Evolutionary conservation across 2,797 vertebrate species (phyloP), one percentile per base, ranked within the genome.

Genomic region (Sebastes miniatus): DNA sequence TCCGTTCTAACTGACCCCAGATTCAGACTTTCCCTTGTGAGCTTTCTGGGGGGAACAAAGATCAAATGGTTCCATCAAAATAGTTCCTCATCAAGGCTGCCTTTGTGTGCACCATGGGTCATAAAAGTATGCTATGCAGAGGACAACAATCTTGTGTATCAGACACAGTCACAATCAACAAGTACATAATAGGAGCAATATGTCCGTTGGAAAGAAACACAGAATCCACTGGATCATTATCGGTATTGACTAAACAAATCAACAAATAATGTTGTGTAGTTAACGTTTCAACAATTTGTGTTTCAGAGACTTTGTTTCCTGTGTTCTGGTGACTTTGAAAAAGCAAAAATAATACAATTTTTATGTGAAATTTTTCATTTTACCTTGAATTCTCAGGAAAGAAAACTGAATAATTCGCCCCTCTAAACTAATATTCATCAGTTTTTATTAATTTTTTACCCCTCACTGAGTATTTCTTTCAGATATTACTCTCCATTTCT

Each of bases 91-190:
- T 25, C 36, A 27, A 43, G 39, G 4, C n/a, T 39, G 24, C 14
- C 36, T 71, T n/a, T 71, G 56, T 47, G 56, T 43, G 56, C 34
- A 58, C 16, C 54, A 47, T n/a, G 32, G 56, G 18, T 71, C 69
- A 29, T 71, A 29, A 39, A 71, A 43, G 25, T 59, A 12, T 59
- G 56, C 59, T 59, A 39, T 39, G 32, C 54, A 20, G 52, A 57
- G 14, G 14, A 39, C 22, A 57, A 36, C 13, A 34, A 24, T 25
- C 31, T 13, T 64, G n/a, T 36, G 31, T 34, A 22, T 31, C 3
- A 18, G 6, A 43, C 34, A 65, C 22, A 25, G 13, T 25, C 63
- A 25, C 32, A 39, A 62, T 62, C 59, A 32, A 24, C 34, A 18
- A 47, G 43, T 24, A 16, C n/a, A 16, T 39, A 22, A 39, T 39